A percentile compares a stretch with the other conserved stretches of the same genome.
Conservation (phyloP, 2,797 vertebrate species). For the Danio aesculapii region DNA sequence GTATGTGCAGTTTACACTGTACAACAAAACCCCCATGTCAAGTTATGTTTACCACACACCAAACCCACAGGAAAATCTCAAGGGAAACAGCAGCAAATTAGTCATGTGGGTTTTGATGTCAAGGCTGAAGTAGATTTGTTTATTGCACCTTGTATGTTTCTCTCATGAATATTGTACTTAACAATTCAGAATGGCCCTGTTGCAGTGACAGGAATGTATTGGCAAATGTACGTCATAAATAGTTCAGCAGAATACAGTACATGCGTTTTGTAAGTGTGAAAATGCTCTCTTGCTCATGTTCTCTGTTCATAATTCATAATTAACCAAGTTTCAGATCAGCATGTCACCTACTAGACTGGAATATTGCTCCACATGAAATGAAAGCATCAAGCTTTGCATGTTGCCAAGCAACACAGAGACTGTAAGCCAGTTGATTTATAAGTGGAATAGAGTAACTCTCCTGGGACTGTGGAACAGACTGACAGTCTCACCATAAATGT, state of each 20-base stretch:
- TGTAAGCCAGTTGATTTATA: background rate
- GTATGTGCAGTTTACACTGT: too few species aligned
- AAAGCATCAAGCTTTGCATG: background rate
- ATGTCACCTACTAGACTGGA: background rate
- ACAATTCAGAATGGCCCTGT: background rate
- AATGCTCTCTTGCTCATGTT: background rate
- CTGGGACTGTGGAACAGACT: background rate
- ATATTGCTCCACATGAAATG: background rate
- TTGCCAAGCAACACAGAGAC: conserved; percentile 7
- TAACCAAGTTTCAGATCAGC: background rate
- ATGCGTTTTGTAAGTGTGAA: background rate
- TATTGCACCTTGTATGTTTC: conserved; percentile 6
- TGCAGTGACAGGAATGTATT: background rate
- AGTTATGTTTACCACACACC: too few species aligned
- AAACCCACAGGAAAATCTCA: too few species aligned
- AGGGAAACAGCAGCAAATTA: too few species aligned
- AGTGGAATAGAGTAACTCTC: background rate
- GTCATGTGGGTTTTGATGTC: too few species aligned
- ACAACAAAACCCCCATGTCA: too few species aligned
- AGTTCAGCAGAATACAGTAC: background rate
- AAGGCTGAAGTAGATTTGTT: background rate
- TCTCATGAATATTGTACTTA: conserved; percentile 17
- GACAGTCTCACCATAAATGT: background rate
- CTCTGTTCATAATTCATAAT: conserved; percentile 13
- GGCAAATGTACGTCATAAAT: background rate